Evolutionary conservation across 2,113 vertebrate species (phyloP).

Genomic region (Mus pahari): DNA sequence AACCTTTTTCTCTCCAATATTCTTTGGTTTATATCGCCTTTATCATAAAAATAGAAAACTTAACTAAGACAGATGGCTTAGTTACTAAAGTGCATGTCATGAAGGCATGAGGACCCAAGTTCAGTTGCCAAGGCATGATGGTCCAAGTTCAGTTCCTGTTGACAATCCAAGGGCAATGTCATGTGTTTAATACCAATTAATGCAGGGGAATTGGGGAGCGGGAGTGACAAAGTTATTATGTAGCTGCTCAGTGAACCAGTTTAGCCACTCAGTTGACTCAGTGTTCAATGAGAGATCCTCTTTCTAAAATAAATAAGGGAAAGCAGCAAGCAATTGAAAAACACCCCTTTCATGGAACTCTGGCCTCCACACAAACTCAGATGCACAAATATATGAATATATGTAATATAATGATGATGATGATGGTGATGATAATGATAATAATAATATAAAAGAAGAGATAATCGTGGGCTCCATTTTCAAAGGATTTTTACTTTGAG

Average conservation of each 20-base stretch:
- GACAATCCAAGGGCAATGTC: too few relatives aligned
- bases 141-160: background rate
- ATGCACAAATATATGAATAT: background rate
- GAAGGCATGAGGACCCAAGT: background rate
- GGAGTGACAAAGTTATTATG: background rate
- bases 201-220: too few relatives aligned
- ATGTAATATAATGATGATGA: background rate
- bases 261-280: background rate
- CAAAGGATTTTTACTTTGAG: background rate
- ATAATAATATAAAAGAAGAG: background rate
- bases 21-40: background rate
- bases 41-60: background rate
- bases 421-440: background rate
- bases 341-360: background rate
- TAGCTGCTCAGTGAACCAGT: background rate
- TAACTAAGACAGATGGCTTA: background rate
- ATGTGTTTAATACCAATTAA: background rate
- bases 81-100: background rate
- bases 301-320: background rate
- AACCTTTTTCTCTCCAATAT: background rate
- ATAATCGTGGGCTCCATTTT: background rate
- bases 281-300: background rate
- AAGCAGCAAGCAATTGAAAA: background rate
- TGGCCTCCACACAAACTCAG: background rate
- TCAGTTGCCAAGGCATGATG: background rate